Evolutionary conservation across 2,888 invertebrate genomes (phyloP).

Genomic region (Chirona hameri): DNA sequence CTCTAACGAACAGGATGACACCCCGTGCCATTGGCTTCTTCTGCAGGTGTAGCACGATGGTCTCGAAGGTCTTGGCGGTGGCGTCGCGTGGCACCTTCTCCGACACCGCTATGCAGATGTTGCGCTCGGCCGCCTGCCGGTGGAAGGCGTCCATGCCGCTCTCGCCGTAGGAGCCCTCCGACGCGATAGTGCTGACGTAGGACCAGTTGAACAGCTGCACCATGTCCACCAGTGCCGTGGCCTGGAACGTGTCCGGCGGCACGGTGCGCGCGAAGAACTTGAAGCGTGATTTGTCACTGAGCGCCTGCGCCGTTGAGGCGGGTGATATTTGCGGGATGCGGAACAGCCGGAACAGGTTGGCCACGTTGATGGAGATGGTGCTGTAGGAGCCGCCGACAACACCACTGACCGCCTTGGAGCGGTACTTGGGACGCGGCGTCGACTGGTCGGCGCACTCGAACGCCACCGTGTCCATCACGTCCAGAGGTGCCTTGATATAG

Average conservation of each 20-base stretch:
- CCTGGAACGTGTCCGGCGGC: constrained; percentile 59
- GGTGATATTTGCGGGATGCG: constrained; percentile 68
- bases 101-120: constrained; percentile 68
- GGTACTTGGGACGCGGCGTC: constrained; percentile 45
- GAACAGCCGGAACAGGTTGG: constrained; percentile 66
- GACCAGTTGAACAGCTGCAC: constrained; percentile 67
- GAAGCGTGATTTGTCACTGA: constrained; percentile 66
- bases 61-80: constrained; percentile 60
- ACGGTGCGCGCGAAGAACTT: constrained; percentile 69
- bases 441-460: constrained; percentile 53
- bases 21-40: constrained; percentile 60
- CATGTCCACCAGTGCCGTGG: constrained; percentile 65
- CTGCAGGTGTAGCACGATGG: constrained; percentile 57
- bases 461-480: constrained; percentile 50
- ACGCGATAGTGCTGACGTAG: constrained; percentile 66
- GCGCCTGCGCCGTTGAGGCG: constrained; percentile 66
- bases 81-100: constrained; percentile 60
- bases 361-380: constrained; percentile 61
- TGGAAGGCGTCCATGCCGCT: constrained; percentile 71
- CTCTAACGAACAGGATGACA: constrained; percentile 68
- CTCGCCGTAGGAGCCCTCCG: constrained; percentile 70
- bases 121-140: constrained; percentile 60
- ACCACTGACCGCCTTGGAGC: constrained; percentile 57
- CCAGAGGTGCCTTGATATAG: constrained; percentile 55
- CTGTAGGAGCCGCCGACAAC: constrained; percentile 66